phyloP scores from a whole-genome alignment of 2,888 invertebrate genomes.

The Agrilus mali region DNA sequence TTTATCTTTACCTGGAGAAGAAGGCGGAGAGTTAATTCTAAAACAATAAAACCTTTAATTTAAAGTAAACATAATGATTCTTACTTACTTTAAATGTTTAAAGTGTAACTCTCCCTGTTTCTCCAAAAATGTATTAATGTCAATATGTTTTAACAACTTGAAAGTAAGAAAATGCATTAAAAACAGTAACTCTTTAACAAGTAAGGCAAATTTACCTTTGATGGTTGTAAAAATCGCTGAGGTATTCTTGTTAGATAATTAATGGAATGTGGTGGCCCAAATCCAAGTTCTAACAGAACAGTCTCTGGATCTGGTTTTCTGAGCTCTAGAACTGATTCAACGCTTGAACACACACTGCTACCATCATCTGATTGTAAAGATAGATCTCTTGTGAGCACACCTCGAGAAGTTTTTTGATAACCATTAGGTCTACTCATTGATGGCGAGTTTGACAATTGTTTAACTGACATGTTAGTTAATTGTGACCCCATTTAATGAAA shows the following conservation, averaged over 20 bases:
- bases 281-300: slow-evolving; percentile 68
- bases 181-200: neutral
- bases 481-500: too few species aligned
- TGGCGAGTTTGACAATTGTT: too few species aligned
- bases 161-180: slow-evolving; percentile 11
- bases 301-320: slow-evolving; percentile 83
- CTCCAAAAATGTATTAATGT: slow-evolving; percentile 31
- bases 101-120: slow-evolving; percentile 24
- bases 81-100: slow-evolving; percentile 16
- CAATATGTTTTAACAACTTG: slow-evolving; percentile 28
- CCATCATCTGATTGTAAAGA: slow-evolving; percentile 34
- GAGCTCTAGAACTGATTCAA: slow-evolving; percentile 71
- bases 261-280: slow-evolving; percentile 58
- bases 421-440: neutral
- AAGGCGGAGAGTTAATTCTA: neutral
- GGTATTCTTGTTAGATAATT: slow-evolving; percentile 70
- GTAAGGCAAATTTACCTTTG: slow-evolving; percentile 42
- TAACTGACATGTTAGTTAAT: too few species aligned
- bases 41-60: neutral
- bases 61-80: neutral
- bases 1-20: neutral
- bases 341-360: slow-evolving; percentile 60
- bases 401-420: slow-evolving; percentile 4
- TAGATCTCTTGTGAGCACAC: slow-evolving; percentile 26
- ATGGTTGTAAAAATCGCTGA: slow-evolving; percentile 67